Evolutionary conservation across 2,797 vertebrate species (phyloP), one percentile per base, ranked within the genome.

Genomic region (Chloroceryle amazona): DNA sequence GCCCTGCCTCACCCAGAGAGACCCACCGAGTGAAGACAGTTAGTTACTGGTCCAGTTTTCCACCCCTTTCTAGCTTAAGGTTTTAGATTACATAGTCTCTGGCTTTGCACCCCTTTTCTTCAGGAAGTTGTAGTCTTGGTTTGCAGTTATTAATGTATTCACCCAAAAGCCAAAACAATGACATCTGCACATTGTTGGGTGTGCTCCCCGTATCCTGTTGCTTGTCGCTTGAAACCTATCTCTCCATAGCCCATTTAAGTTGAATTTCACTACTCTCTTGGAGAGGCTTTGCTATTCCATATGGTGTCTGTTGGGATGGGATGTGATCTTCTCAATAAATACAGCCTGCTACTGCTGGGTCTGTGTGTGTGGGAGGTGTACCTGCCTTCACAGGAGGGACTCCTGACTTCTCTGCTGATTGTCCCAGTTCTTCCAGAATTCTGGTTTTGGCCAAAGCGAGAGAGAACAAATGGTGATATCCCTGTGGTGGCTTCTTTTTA

Each of bases 171-270:
- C 0, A 2, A 44, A 42, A n/a, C 25, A 12, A 26, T 66, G 11
- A 0, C 25, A 1, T 33, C 21, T 73, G 60, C 20, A 13, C 2
- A 0, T 28, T 6, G 21, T 33, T 60, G 63, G 29, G 2, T 57
- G 46, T n/a, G 37, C 28, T 84, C 9, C 9, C 75, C 31, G 15
- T 26, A 3, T 11, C 0, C 8, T 23, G 0, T 2, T 12, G 16
- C 26, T 51, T 4, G 9, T 52, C 66, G 47, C 13, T 10, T 42
- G 42, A 11, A 55, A 10, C n/a, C 11, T 20, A 46, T 52, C 9
- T 81, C 25, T 60, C 66, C 52, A 19, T 16, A 28, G 14, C 22
- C 39, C 3, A 0, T 47, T 25, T 8, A 26, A 54, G 19, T 1
- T 82, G 81, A 55, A 41, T 29, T 49, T 33, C 14, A 0, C 57